These are phyloP conservation scores for Crossocerus cetratus DNA, from an alignment of 2,888 invertebrate species.

Conservation along the genomic window DNA sequence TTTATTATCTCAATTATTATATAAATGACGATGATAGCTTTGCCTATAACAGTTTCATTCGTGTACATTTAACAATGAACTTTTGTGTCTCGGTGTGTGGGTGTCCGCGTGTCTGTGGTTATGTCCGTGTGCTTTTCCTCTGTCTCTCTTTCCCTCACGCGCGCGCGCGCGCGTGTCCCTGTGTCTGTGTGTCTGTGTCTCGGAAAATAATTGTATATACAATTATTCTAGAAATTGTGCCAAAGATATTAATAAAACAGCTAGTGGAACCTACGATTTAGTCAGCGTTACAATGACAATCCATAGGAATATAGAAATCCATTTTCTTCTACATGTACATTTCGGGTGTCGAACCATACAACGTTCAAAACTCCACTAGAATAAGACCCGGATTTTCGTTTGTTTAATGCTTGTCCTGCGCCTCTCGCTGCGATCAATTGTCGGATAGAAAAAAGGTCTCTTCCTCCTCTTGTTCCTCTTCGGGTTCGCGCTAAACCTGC, in stretches of 20 bases:
- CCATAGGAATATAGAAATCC: constrained; percentile 45
- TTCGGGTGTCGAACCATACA: constrained; percentile 38
- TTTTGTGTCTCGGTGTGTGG: constrained; percentile 13
- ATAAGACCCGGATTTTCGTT: constrained; percentile 22
- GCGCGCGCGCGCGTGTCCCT: too few species aligned
- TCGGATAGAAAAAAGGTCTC: too few species aligned
- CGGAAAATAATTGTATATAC: constrained; percentile 57
- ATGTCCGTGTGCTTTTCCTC: neutral
- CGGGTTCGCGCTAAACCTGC: too few species aligned
- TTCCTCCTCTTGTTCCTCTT: too few species aligned
- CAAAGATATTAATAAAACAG: constrained; percentile 42
- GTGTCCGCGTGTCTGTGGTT: neutral
- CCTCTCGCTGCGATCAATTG: too few species aligned
- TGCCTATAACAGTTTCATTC: constrained; percentile 52
- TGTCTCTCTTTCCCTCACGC: too few species aligned
- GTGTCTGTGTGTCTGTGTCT: neutral
- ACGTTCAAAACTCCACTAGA: constrained; percentile 22
- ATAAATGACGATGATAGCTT: constrained; percentile 56
- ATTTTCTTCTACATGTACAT: constrained; percentile 42
- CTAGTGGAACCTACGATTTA: constrained; percentile 40
- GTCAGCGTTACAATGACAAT: constrained; percentile 33
- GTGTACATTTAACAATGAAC: constrained; percentile 55
- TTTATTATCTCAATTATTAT: constrained; percentile 61
- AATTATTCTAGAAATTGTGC: constrained; percentile 51
- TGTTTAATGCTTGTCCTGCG: too few species aligned